Evolutionary conservation across 2,113 vertebrate species (phyloP).

Genomic region (Mormyrus lacerda): DNA sequence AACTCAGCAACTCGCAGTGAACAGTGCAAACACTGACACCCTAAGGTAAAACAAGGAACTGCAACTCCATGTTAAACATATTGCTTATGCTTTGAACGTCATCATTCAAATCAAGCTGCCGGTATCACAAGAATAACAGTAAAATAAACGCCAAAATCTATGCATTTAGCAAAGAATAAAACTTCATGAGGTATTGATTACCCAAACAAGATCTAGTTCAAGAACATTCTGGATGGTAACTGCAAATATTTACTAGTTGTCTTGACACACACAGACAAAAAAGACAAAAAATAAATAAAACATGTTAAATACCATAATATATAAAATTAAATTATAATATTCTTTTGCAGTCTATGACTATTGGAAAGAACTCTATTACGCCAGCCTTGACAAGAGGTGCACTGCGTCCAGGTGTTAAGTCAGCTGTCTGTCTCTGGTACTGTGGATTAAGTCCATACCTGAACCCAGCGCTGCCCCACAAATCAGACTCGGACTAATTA

Average conservation of each 20-base stretch:
- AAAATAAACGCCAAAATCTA: neutral
- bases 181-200: neutral
- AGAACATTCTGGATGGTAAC: neutral
- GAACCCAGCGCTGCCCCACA: neutral
- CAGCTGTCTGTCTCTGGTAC: neutral
- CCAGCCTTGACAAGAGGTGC: neutral
- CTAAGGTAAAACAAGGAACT: constrained; percentile 49
- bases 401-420: neutral
- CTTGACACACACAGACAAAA: neutral
- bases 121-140: neutral
- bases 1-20: constrained; percentile 16
- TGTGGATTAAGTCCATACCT: neutral
- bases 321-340: neutral
- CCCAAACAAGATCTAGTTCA: neutral
- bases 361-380: neutral
- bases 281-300: neutral
- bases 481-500: neutral
- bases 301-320: neutral
- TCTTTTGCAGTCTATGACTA: neutral
- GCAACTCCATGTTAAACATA: constrained; percentile 28
- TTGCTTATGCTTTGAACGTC: neutral
- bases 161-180: neutral
- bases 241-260: neutral
- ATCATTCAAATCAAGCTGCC: neutral
- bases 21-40: constrained; percentile 61